Conservation (phyloP, 2,113 vertebrate genomes). For the Noturus placidus region DNA sequence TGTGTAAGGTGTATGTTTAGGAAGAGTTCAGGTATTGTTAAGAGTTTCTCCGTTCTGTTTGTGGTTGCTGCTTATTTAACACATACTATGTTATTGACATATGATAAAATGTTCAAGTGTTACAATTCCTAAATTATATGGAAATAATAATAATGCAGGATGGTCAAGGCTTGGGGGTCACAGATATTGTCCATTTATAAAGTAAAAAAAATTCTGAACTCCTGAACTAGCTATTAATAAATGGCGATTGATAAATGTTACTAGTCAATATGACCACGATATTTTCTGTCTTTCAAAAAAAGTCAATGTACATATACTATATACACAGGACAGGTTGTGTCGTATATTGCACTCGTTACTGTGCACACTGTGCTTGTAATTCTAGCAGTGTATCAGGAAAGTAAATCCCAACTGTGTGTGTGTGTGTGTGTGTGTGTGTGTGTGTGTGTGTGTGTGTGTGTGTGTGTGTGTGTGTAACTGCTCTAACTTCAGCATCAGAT, state of each 20-base stretch:
- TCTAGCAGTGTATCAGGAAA: not conserved
- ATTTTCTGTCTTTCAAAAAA: not conserved
- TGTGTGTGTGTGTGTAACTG: not conserved
- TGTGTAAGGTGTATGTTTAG: not conserved
- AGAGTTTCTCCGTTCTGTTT: not conserved
- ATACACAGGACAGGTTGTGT: not conserved
- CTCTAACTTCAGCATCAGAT: not conserved
- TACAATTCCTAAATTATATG: no score
- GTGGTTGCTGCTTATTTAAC: not conserved
- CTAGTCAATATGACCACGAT: no score
- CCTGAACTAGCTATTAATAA: no score
- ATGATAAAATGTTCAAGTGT: no score
- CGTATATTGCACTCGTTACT: not conserved
- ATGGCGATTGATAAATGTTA: no score
- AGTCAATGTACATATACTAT: not conserved
- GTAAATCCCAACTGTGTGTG: not conserved
- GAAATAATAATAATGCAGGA: not conserved
- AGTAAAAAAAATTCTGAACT: not conserved
- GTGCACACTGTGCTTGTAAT: not conserved
- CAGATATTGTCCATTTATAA: not conserved
- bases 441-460: not conserved
- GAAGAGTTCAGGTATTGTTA: not conserved
- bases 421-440: not conserved
- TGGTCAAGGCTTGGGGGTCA: not conserved
- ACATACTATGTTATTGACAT: no score